Evolutionary conservation across 2,797 vertebrate genomes (phyloP).

Genomic region (Crax fasciolata): DNA sequence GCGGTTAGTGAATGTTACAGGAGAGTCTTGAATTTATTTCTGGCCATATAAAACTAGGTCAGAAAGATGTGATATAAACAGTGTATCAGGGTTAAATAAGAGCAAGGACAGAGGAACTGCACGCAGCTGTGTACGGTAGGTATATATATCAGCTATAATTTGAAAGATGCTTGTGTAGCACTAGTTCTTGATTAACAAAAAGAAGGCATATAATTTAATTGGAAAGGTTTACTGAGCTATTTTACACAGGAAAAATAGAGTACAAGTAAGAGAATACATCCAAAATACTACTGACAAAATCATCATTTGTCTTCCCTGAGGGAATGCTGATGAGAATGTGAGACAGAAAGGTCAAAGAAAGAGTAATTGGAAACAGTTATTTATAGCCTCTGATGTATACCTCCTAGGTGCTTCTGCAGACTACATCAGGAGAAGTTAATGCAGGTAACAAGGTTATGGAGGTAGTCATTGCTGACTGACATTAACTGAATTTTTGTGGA

Average conservation of each 20-base stretch:
- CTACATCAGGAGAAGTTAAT: conserved; percentile 24
- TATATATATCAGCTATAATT: neutral
- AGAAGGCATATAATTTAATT: neutral
- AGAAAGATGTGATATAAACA: neutral
- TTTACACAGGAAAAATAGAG: neutral
- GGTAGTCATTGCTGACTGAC: neutral
- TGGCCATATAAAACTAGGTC: neutral
- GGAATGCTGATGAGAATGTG: conserved; percentile 38
- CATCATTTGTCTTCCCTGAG: conserved; percentile 56
- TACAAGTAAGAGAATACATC: neutral
- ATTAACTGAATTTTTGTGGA: neutral
- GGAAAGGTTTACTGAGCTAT: neutral
- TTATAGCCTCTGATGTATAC: conserved; percentile 53
- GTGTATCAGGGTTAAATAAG: neutral
- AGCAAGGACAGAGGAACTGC: neutral
- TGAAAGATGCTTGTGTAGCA: neutral
- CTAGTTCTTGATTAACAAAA: conserved; percentile 14
- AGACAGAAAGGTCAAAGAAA: conserved; percentile 55
- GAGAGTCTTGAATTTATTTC: neutral
- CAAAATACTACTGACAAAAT: conserved; percentile 26
- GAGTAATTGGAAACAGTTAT: conserved; percentile 71
- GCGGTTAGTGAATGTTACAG: neutral
- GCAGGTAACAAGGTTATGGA: conserved; percentile 31
- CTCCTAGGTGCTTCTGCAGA: conserved; percentile 42
- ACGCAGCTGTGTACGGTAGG: neutral